These are phyloP conservation scores for Tigriopus japonicus DNA, from an alignment of 1,140 invertebrate genomes.

Conservation along the genomic window DNA sequence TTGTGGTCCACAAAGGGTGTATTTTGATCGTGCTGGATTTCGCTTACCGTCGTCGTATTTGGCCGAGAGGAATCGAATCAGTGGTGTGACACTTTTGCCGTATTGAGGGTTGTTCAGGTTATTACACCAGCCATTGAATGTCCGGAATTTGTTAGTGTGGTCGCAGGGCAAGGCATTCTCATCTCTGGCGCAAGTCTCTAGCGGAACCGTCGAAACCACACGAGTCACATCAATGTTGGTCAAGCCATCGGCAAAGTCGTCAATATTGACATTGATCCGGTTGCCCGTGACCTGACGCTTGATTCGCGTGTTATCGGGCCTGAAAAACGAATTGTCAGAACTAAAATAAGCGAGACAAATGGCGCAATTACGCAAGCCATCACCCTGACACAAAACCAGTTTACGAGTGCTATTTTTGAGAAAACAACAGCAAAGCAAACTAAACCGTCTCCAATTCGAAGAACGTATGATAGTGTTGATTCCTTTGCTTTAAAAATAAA, in stretches of 20 bases:
- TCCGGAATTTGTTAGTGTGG: slow-evolving; percentile 32
- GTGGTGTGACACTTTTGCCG: slow-evolving; percentile 24
- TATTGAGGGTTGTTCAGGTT: slow-evolving; percentile 33
- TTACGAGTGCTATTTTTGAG: no score
- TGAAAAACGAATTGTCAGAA: neutral
- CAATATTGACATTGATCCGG: slow-evolving; percentile 20
- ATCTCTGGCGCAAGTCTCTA: slow-evolving; percentile 24
- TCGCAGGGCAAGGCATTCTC: slow-evolving; percentile 36
- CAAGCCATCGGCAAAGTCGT: slow-evolving; percentile 27
- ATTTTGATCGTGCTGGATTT: slow-evolving; percentile 18
- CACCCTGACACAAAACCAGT: no score
- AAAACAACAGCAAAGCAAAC: no score
- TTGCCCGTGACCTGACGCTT: slow-evolving; percentile 10
- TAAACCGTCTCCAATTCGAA: no score
- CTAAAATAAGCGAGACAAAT: neutral
- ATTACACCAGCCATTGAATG: slow-evolving; percentile 38
- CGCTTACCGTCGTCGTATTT: slow-evolving; percentile 13
- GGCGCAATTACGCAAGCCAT: neutral
- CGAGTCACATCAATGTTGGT: slow-evolving; percentile 29
- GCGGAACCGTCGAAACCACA: slow-evolving; percentile 18
- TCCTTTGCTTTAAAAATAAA: no score
- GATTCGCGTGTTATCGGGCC: slow-evolving; percentile 8
- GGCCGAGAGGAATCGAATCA: slow-evolving; percentile 5
- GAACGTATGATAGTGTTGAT: no score
- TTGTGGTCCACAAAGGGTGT: no score